Percentiles rank a stretch among this genome's conserved stretches.
Evolutionary conservation across 2,888 invertebrate species (phyloP).

Genomic region (Drosophila helvetica): DNA sequence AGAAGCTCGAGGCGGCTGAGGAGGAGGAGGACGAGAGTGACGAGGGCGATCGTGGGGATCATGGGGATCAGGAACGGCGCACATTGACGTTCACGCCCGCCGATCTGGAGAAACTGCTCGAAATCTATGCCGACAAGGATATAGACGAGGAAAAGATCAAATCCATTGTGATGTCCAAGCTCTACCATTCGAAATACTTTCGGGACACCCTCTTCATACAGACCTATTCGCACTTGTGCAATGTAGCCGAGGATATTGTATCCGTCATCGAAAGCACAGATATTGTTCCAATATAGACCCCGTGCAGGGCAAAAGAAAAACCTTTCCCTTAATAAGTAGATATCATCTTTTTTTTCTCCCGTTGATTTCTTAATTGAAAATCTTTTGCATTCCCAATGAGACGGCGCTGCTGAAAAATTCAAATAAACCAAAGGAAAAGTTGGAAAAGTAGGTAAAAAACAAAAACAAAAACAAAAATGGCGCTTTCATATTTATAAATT

Average conservation of each 20-base stretch:
- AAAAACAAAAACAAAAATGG: constrained; percentile 36
- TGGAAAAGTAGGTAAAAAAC: not conserved
- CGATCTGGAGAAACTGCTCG: constrained; percentile 13
- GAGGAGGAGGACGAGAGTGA: no score
- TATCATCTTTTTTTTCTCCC: not conserved
- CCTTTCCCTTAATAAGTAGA: not conserved
- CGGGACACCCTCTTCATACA: constrained; percentile 76
- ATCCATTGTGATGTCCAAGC: constrained; percentile 44
- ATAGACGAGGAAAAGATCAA: constrained; percentile 38
- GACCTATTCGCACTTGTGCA: constrained; percentile 77
- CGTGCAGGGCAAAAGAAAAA: not conserved
- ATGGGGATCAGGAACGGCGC: not conserved
- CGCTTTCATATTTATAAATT: constrained; percentile 74
- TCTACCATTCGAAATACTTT: constrained; percentile 67
- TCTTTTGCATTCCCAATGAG: not conserved
- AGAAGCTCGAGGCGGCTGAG: constrained; percentile 5
- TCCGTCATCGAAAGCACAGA: constrained; percentile 78
- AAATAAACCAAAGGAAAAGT: no score
- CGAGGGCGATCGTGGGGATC: not conserved
- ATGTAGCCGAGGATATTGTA: constrained; percentile 74
- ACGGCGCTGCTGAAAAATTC: not conserved
- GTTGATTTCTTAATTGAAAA: not conserved
- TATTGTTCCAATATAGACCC: constrained; percentile 38
- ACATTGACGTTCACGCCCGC: constrained; percentile 13
- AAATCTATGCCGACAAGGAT: not conserved